Conservation (phyloP, 2,888 invertebrate genomes). For the Trissolcus japonicus region DNA sequence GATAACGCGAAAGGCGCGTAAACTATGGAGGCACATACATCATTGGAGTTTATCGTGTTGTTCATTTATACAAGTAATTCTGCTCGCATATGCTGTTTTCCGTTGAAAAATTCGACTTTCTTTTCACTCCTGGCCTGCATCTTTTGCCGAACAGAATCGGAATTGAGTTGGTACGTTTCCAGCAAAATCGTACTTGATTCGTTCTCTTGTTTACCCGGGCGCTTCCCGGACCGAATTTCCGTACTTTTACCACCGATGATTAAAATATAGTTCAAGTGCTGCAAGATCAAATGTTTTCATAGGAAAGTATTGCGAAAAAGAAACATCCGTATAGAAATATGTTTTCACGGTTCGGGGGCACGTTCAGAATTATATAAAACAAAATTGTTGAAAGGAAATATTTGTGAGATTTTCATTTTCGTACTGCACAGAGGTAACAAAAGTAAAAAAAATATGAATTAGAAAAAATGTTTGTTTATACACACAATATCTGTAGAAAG, state of each 20-base stretch:
- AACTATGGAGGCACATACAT: slow-evolving; percentile 13
- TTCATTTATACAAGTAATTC: slow-evolving; percentile 40
- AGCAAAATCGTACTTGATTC: slow-evolving; percentile 28
- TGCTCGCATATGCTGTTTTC: slow-evolving; percentile 17
- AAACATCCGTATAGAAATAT: slow-evolving; percentile 6
- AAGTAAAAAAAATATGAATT: too few species aligned
- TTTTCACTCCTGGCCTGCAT: slow-evolving; percentile 40
- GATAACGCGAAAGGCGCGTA: slow-evolving; percentile 21
- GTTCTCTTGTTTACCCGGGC: slow-evolving; percentile 7
- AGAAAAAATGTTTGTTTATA: too few species aligned
- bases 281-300: slow-evolving; percentile 17
- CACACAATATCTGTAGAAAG: too few species aligned
- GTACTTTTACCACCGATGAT: slow-evolving; percentile 26
- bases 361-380: not conserved
- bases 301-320: not conserved
- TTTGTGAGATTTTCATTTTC: too few species aligned
- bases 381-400: too few species aligned
- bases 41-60: slow-evolving; percentile 30
- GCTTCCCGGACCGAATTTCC: slow-evolving; percentile 7
- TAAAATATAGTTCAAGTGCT: slow-evolving; percentile 26
- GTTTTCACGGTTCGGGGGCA: too few species aligned
- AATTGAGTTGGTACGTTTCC: slow-evolving; percentile 47
- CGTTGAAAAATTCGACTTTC: slow-evolving; percentile 39
- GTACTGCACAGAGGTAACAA: too few species aligned
- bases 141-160: slow-evolving; percentile 33